Evolutionary conservation across 2,888 invertebrate species (phyloP), one percentile per base, ranked within the genome.

Genomic region (Gisinianus flammeolus): DNA sequence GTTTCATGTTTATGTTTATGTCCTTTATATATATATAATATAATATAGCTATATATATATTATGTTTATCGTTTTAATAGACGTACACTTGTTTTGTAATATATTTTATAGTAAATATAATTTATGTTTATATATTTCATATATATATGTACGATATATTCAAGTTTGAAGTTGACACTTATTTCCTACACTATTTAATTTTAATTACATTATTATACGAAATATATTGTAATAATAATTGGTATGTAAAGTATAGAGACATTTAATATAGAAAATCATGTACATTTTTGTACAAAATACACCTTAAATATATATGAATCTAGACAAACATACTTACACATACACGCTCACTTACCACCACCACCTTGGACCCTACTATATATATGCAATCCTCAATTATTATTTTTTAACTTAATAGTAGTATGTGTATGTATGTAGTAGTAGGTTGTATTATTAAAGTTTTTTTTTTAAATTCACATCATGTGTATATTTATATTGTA

Each of bases 291-390:
- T 64, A 64, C 64, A 64, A 64, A 64, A 64, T 64, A 64, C 64
- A 26, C 16, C 30, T 16, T 64, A 44, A 19, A 44, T 44, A 44
- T 44, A 44, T 44, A 35, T 35, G 35, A 35, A 5, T 8, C 12
- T 8, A 35, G 35, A 35, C 35, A 44, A 44, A 44, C 2, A 44
- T 44, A 44, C 12, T 44, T 44, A 44, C n/a, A 44, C 19, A 44
- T 19, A 12, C 44, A 16, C 44, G 19, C 2, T 19, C 44, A 12
- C 8, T 44, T 44, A 44, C 12, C 19, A 2, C 19, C 19, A 16
- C 19, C 44, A 44, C 44, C 44, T 44, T 44, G 31, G 35, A 68
- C 68, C 68, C 68, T 68, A 68, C 68, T 68, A 68, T 26, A 68
- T 19, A n/a, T n/a, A n/a, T n/a, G n/a, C n/a, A n/a, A n/a, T n/a